Evolutionary conservation across 2,797 vertebrate species (phyloP), one percentile per base, ranked within the genome.

Genomic region (Hapalemur alaotrensis): DNA sequence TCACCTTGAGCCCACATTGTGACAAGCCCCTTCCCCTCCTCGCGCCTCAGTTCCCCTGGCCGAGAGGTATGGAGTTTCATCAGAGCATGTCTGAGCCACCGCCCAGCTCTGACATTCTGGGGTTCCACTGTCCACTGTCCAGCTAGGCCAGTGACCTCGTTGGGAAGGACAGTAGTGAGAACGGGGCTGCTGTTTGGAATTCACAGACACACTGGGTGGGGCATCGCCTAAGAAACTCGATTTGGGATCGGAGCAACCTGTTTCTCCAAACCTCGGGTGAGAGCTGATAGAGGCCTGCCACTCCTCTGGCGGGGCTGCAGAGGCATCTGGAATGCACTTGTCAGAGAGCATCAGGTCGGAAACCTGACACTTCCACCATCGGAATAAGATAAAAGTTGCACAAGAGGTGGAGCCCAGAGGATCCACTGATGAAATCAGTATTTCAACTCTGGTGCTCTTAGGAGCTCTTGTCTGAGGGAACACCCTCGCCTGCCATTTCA

Each of bases 121-220:
- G 5, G 2, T 41, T 80, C 59, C 57, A 52, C 54, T 59, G 72
- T 82, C 83, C 13, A 0, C 70, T 50, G 80, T 84, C 1, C 35
- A 87, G 59, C n/a, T 0, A 11, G 80, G 70, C 41, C 30, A 32
- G 4, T 11, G 5, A 81, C 97, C 89, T 78, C 46, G 23, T 38
- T 89, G 97, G 54, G 46, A 90, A 61, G 91, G 17, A 2, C 86
- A 38, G 50, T 69, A 38, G 54, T 69, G 72, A 90, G 86, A 91
- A 96, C 0, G 10, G 90, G 95, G 95, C 92, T 32, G 25, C 0
- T 14, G 93, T 96, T 86, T 52, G 97, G 97, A 97, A 97, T 96
- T 93, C 85, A 35, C 0, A 91, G 97, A 96, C 91, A 80, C 89
- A 65, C 93, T 5, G 1, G 78, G 91, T 91, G 95, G 41, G 78